A percentile compares a stretch with the other conserved stretches of the same genome.
phyloP scores from a whole-genome alignment of 2,888 invertebrate species.

The Myathropa florea region DNA sequence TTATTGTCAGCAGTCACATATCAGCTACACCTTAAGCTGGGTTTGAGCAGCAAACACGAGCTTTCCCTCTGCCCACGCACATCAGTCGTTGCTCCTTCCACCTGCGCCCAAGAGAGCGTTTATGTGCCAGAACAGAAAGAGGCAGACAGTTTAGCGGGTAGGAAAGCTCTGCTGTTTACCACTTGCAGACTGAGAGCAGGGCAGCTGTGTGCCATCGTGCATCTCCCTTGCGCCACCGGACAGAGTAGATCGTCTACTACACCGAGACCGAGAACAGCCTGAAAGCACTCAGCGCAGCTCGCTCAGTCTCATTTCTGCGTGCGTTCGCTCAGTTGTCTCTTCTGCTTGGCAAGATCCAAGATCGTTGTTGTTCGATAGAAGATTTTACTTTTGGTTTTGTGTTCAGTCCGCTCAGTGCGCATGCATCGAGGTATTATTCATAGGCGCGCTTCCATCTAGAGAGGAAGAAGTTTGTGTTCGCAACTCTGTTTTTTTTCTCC shows the following conservation, averaged over 20 bases:
- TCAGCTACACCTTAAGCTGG: constrained; percentile 29
- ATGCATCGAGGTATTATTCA: constrained; percentile 77
- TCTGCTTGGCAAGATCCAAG: constrained; percentile 19
- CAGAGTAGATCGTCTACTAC: neutral
- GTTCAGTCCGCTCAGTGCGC: constrained; percentile 66
- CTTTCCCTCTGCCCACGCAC: constrained; percentile 55
- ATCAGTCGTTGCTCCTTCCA: constrained; percentile 5
- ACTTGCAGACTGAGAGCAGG: constrained; percentile 11
- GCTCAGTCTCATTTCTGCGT: constrained; percentile 64
- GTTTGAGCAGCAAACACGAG: constrained; percentile 17
- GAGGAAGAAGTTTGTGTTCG: constrained; percentile 74
- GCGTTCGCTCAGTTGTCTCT: constrained; percentile 54
- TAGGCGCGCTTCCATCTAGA: constrained; percentile 80
- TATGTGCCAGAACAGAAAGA: neutral
- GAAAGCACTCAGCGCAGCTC: constrained; percentile 10
- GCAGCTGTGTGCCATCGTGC: neutral
- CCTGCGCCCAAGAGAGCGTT: neutral
- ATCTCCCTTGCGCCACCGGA: neutral
- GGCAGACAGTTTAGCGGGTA: neutral
- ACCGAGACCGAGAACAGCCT: constrained; percentile 14
- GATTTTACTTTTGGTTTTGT: constrained; percentile 45
- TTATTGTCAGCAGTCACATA: neutral
- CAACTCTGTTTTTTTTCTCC: constrained; percentile 45
- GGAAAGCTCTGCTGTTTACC: constrained; percentile 17
- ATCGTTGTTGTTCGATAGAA: constrained; percentile 41